Evolutionary conservation across 2,888 invertebrate genomes (phyloP).

Genomic region (Calameuta pallipes): DNA sequence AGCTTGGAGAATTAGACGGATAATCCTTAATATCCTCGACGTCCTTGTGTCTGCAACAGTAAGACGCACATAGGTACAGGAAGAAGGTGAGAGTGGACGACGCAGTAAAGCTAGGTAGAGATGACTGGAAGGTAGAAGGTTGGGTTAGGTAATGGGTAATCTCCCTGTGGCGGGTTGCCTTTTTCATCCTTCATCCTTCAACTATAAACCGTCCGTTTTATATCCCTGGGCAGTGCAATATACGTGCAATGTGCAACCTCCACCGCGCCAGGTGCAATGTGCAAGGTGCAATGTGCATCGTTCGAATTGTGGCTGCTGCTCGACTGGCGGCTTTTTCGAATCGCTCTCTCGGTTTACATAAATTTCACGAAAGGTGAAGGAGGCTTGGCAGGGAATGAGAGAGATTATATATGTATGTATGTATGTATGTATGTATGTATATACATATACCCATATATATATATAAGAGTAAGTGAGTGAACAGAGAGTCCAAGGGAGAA

Average conservation of each 20-base stretch:
- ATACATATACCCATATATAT: neutral
- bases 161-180: neutral
- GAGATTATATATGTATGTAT: too few relatives aligned
- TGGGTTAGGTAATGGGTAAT: neutral
- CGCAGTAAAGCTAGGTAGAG: too few relatives aligned
- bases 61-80: neutral
- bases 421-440: neutral
- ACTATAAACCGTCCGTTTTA: neutral
- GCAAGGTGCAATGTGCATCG: neutral
- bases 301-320: neutral
- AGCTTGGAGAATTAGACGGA: constrained; percentile 3
- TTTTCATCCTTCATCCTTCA: neutral
- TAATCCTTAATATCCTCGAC: constrained; percentile 2
- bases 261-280: neutral
- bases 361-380: neutral
- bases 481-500: neutral
- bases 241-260: neutral
- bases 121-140: too few relatives aligned
- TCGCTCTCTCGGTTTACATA: neutral
- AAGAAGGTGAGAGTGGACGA: neutral
- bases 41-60: neutral
- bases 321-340: neutral
- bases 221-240: neutral
- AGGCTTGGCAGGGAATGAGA: too few relatives aligned
- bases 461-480: neutral